These are phyloP conservation scores for Cephus pygmeus DNA, from an alignment of 2,888 invertebrate species.

Conservation along the genomic window DNA sequence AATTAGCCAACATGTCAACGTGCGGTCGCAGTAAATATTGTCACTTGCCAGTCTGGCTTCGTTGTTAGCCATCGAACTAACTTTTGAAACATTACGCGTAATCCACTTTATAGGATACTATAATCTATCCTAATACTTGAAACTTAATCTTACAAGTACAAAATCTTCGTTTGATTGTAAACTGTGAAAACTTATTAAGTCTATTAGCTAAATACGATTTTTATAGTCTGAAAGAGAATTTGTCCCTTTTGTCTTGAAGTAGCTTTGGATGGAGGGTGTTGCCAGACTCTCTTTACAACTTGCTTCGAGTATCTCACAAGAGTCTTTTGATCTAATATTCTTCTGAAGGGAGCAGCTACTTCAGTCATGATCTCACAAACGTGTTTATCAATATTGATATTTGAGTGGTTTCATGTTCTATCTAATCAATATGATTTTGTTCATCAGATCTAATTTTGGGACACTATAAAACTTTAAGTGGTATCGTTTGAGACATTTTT, in stretches of 20 bases:
- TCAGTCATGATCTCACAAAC: not conserved
- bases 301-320: not conserved
- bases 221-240: not conserved
- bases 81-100: not conserved
- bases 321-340: not conserved
- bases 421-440: not conserved
- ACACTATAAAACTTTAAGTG: not conserved
- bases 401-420: not conserved
- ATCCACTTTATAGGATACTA: not conserved
- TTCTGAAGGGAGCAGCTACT: not conserved
- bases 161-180: not conserved
- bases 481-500: not conserved
- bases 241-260: not conserved
- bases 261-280: not conserved
- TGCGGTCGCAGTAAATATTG: not conserved
- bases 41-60: not conserved
- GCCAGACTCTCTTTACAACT: not conserved
- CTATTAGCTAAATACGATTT: not conserved
- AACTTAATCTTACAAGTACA: not conserved
- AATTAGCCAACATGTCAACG: not conserved
- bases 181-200: not conserved
- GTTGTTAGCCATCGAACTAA: not conserved
- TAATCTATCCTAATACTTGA: not conserved
- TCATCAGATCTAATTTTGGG: not conserved
- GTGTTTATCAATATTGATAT: not conserved